These are phyloP conservation scores for Temnothorax ravouxi DNA, from an alignment of 2,888 invertebrate genomes.

Conservation along the genomic window DNA sequence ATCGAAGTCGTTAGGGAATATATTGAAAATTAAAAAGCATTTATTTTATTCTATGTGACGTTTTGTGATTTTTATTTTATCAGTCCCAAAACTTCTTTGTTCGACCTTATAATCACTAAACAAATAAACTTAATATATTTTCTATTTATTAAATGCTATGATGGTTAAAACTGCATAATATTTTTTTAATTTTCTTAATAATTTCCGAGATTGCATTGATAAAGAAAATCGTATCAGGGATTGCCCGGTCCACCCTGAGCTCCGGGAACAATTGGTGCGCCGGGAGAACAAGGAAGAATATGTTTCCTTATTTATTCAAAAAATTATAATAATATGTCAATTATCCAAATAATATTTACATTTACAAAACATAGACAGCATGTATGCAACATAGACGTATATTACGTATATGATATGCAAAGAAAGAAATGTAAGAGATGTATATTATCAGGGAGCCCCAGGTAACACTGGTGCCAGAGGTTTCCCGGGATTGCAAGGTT, in stretches of 20 bases:
- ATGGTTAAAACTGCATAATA: background rate
- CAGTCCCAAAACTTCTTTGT: too few relatives aligned
- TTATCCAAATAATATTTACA: background rate
- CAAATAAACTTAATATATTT: background rate
- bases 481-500: slow-evolving; percentile 86
- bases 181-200: background rate
- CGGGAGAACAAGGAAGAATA: slow-evolving; percentile 81
- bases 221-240: slow-evolving; percentile 77
- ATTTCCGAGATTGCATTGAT: background rate
- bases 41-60: too few relatives aligned
- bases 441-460: slow-evolving; percentile 83
- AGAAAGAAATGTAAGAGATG: slow-evolving; percentile 69
- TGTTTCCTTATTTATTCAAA: slow-evolving; percentile 26
- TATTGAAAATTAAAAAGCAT: too few relatives aligned
- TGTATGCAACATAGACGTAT: background rate
- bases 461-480: slow-evolving; percentile 86
- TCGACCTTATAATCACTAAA: background rate
- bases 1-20: too few relatives aligned
- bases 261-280: slow-evolving; percentile 85
- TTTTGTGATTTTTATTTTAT: too few relatives aligned
- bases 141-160: background rate
- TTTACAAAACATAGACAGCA: background rate
- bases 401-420: background rate
- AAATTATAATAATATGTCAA: background rate
- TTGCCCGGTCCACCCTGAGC: slow-evolving; percentile 85